Evolutionary conservation across 2,888 invertebrate genomes (phyloP).

Genomic region (Drosophila heteroneura): DNA sequence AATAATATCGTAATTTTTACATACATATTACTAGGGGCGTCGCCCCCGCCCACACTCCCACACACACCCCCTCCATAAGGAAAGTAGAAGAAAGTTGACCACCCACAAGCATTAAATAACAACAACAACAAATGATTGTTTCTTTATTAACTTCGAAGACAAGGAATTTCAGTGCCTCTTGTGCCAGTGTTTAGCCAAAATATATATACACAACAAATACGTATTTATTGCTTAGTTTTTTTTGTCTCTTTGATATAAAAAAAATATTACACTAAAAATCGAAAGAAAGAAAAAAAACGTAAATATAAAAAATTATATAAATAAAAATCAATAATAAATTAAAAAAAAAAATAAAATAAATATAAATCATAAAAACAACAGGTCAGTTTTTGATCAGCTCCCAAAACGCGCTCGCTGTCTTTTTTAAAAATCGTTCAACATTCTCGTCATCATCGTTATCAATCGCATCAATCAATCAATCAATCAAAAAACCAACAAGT

Average conservation of each 20-base stretch:
- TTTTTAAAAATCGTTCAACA: slow-evolving; percentile 57
- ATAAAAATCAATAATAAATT: slow-evolving; percentile 30
- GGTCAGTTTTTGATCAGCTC: slow-evolving; percentile 51
- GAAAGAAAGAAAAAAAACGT: slow-evolving; percentile 32
- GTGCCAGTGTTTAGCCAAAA: slow-evolving; percentile 83
- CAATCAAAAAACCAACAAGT: slow-evolving; percentile 44
- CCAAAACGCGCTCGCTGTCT: slow-evolving; percentile 41
- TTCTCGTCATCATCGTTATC: slow-evolving; percentile 45
- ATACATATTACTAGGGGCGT: slow-evolving; percentile 53
- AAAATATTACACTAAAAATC: slow-evolving; percentile 55
- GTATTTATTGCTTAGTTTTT: slow-evolving; percentile 82
- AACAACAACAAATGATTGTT: slow-evolving; percentile 58
- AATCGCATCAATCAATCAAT: slow-evolving; percentile 24
- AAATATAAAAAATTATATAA: slow-evolving; percentile 13
- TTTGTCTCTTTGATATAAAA: slow-evolving; percentile 74
- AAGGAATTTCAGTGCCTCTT: slow-evolving; percentile 82
- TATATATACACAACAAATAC: slow-evolving; percentile 79
- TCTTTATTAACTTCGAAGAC: slow-evolving; percentile 79
- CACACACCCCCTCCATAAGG: neutral
- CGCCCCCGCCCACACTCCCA: slow-evolving; percentile 12
- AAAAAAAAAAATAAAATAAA: neutral
- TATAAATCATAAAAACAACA: slow-evolving; percentile 2
- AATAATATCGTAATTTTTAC: slow-evolving; percentile 72
- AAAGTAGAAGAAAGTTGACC: slow-evolving; percentile 44
- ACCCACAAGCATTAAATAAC: slow-evolving; percentile 19